Base-by-base conservation (phyloP, 1,140 invertebrate genomes). In the Habropoda laboriosa region DNA sequence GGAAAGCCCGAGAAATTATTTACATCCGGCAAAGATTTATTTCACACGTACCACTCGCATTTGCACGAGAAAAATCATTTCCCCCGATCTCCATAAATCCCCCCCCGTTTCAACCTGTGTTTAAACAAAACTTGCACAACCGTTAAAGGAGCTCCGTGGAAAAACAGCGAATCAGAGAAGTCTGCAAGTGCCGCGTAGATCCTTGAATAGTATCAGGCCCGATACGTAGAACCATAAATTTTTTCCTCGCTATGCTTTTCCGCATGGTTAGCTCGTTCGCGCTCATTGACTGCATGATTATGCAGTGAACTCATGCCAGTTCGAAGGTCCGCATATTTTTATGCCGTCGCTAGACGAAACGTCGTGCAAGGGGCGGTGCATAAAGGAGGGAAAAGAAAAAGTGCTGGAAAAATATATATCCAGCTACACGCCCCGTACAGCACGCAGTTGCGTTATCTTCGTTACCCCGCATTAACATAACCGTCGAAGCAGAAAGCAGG, bases 241-340 rank as follows among this genome's bases (percentile, higher is more conserved):
- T 85, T 51, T 64, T 82, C 79, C 77, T 51, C 63, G 77, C 76
- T 81, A 81, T 86, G 79, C 82, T 88, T 88, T 88, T 67, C 87
- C 88, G 89, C 90, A 87, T 90, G 90, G 88, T 87, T 90, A 90
- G 84, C 85, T 90, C 78, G 81, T 90, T 88, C 75, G 87, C 86
- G 88, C 88, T 89, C 89, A 90, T 88, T 88, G 90, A 89, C 87
- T 88, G 79, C 83, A 81, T 89, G 86, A 91, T 91, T 91, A 90
- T 89, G 86, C 87, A 89, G 80, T 79, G 71, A 87, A 75, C 79
- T 82, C 82, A 60, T 68, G 61, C 71, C 73, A 74, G 77, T 74
- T 72, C 76, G 78, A 77, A 80, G 81, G 74, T 74, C 81, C 70
- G 83, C 82, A 89, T 88, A 89, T 89, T 89, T 89, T 89, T 88